A percentile compares a stretch with the other conserved stretches of the same genome.
These are phyloP conservation scores for Telenomus remus DNA, from an alignment of 1,140 invertebrate species.

Conservation along the genomic window DNA sequence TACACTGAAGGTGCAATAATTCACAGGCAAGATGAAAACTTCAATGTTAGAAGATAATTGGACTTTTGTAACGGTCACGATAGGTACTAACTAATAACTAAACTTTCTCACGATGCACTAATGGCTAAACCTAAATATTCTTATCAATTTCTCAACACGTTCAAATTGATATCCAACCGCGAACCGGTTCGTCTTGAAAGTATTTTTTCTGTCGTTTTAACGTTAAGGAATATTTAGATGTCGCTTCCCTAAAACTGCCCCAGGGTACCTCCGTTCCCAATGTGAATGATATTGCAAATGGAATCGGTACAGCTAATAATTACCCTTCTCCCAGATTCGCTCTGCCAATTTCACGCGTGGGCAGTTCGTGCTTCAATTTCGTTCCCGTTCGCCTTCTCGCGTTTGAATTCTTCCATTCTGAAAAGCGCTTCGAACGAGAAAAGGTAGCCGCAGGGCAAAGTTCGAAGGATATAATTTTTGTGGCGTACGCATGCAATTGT, in stretches of 20 bases:
- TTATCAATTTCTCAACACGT: not conserved
- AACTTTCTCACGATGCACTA: not conserved
- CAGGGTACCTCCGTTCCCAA: conserved; percentile 36
- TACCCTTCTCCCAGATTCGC: conserved; percentile 59
- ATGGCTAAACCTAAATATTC: not conserved
- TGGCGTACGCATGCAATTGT: conserved; percentile 36
- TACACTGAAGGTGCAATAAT: conserved; percentile 33
- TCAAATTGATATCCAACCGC: conserved; percentile 24
- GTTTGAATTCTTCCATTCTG: conserved; percentile 58
- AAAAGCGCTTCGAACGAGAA: conserved; percentile 56
- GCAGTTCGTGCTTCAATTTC: conserved; percentile 60
- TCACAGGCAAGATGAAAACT: conserved; percentile 15
- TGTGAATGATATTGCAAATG: conserved; percentile 57
- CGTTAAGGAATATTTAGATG: conserved; percentile 51
- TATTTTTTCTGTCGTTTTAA: conserved; percentile 30
- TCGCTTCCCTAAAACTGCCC: conserved; percentile 51
- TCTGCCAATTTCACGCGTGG: conserved; percentile 59
- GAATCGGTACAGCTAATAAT: conserved; percentile 58
- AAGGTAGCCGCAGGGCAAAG: conserved; percentile 53
- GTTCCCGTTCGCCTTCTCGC: conserved; percentile 57
- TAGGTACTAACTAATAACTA: not conserved
- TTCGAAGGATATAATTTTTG: conserved; percentile 60
- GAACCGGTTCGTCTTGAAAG: conserved; percentile 24
- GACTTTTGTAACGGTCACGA: not conserved
- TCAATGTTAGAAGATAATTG: not conserved